phyloP scores from a whole-genome alignment of 2,113 vertebrate species.

The Ailuropoda melanoleuca region DNA sequence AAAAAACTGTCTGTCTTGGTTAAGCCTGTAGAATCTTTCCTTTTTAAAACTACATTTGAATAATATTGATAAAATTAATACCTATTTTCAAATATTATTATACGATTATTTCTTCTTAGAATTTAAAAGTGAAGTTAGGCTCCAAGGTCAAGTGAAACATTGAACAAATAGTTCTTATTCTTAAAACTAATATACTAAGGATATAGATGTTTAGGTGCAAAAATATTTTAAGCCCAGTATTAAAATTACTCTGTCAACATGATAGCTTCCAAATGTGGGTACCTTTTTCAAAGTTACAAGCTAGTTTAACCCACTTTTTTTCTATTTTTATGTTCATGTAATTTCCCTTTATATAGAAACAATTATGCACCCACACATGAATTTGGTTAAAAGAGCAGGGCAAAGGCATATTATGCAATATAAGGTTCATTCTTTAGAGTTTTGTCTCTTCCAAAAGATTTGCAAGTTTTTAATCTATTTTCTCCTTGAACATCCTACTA shows the following conservation, averaged over 20 bases:
- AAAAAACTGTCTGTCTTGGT: not conserved
- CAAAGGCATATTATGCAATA: slow-evolving; percentile 54
- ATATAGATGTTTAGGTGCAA: not conserved
- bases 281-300: not conserved
- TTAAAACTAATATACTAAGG: slow-evolving; percentile 7
- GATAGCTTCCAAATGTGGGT: not conserved
- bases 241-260: slow-evolving; percentile 27
- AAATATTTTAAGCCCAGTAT: not conserved
- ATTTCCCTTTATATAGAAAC: slow-evolving; percentile 60
- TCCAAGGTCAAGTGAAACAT: not conserved
- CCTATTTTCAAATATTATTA: not conserved
- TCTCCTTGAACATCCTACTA: not conserved
- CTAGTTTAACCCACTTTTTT: slow-evolving; percentile 32
- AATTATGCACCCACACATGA: slow-evolving; percentile 65
- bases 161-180: not conserved
- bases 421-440: not conserved
- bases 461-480: not conserved
- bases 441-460: slow-evolving; percentile 3
- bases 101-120: not conserved
- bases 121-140: not conserved
- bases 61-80: slow-evolving; percentile 3
- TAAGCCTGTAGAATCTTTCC: not conserved
- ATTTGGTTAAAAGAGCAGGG: slow-evolving; percentile 67
- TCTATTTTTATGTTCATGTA: slow-evolving; percentile 59
- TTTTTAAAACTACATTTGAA: not conserved